phyloP scores from a whole-genome alignment of 35 echinoderm and acorn worm genomes.

The Hemicentrotus pulcherrimus region DNA sequence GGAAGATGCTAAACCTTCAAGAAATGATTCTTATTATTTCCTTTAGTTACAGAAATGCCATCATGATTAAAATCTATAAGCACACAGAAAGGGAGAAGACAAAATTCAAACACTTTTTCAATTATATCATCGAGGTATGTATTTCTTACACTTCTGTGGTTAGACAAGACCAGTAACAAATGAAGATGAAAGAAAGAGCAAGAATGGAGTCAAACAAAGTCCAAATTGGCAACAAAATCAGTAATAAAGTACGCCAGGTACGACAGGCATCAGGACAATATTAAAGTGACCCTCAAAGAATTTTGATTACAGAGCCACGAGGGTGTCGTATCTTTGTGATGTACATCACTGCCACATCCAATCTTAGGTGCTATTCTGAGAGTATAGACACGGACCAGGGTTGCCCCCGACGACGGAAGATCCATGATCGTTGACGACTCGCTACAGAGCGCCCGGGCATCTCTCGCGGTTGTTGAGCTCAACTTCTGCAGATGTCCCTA shows the following conservation, averaged over 20 bases:
- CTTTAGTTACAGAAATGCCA: too few species aligned
- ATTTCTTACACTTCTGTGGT: too few species aligned
- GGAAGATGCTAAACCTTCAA: too few species aligned
- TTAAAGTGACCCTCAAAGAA: not conserved
- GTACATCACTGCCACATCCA: constrained; percentile 8
- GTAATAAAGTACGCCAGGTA: not conserved
- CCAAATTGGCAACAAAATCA: not conserved
- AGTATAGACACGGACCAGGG: not conserved
- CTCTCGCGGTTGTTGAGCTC: not conserved
- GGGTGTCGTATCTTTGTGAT: not conserved
- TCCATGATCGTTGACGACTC: not conserved
- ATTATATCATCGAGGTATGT: too few species aligned
- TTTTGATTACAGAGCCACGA: not conserved
- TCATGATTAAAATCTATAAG: too few species aligned
- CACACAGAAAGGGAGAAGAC: too few species aligned
- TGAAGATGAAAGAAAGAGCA: not conserved
- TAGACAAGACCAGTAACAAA: too few species aligned
- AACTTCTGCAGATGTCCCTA: not conserved
- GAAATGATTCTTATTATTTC: too few species aligned
- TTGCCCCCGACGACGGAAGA: not conserved
- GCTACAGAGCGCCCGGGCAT: not conserved
- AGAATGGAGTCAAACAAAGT: not conserved
- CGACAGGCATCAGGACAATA: not conserved
- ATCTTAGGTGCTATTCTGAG: not conserved
- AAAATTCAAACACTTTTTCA: too few species aligned